Evolutionary conservation across 2,113 vertebrate genomes (phyloP), one percentile per base, ranked within the genome.

Genomic region (Mionectes macconnelli): DNA sequence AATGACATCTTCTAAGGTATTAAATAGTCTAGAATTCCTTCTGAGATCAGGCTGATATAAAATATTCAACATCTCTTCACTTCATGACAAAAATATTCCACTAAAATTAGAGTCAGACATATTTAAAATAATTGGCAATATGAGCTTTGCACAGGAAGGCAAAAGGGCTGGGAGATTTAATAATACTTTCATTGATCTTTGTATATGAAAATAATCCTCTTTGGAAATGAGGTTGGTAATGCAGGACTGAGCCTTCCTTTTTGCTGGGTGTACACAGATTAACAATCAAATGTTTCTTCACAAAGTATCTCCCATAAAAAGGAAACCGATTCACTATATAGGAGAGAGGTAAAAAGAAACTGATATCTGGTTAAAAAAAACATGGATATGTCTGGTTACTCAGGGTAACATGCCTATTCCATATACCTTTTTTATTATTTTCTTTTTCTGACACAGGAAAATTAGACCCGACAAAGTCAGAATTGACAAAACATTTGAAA

Each of bases 51-150:
- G 7, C 14, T 90, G 45, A 59, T 93, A 85, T 95, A 92, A 96
- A 97, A 95, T 95, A 96, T 96, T 97, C 84, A 96, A 53, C 64
- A 84, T 62, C 39, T 11, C 37, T 60, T 33, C 20, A 92, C 44
- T 84, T 93, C 68, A 64, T 91, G 75, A 44, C 47, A 95, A 97
- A 97, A 97, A 96, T 97, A 75, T 78, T 90, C 80, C 33, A 91
- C 89, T 94, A 96, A 97, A 97, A 93, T 92, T 97, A 66, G 60
- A 97, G 47, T 69, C 95, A 89, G 70, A 92, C 56, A 69, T 89
- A 59, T 96, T 91, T 96, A 93, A 95, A 96, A 96, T 96, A 96
- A 97, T 95, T 96, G 91, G 73, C 40, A 92, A 96, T 95, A 97
- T 90, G 76, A 82, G 81, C 69, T 95, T 94, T 96, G 39, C 52